Base-by-base conservation (phyloP, 2,113 vertebrate genomes). In the Leucopsar rothschildi region DNA sequence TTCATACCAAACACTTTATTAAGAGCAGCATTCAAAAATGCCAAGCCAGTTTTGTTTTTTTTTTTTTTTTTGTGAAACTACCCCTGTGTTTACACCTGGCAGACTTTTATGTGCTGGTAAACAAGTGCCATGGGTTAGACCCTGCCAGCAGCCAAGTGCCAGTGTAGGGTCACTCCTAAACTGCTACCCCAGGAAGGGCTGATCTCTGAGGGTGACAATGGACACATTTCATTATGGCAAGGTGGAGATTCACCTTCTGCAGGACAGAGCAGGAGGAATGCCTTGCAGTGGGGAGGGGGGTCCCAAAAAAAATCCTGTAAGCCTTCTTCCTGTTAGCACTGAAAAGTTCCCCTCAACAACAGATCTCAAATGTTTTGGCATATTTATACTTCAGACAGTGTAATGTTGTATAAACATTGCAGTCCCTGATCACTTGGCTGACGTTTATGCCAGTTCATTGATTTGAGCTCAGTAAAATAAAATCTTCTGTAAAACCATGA, bases 381-480 rank as follows among this genome's bases (percentile, higher is more conserved):
- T 22, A 35, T 86, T 63, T 50, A 3, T 75, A 13, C 13, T 82
- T 59, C 0, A 9, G 33, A 6, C 6, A 16, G 8, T 17, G 28
- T 47, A 57, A 44, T 64, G n/a, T 28, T 64, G 59, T 84, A 55
- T 92, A 89, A 89, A 71, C 15, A 20, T 14, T 49, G 23, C 35
- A 45, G 50, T 73, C 42, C 20, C 40, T 81, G 55, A 39, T 78
- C 70, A 52, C 49, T 44, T 79, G 73, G 27, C 21, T 91, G 40
- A 20, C 3, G 22, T 86, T 69, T 70, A 29, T 70, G 45, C 39
- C 42, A 23, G 10, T 53, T 91, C 55, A 91, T 72, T 82, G 33
- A n/a, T 75, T 40, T 56, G 56, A 76, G 29, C 40, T 87, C 53
- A 61, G 68, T 61, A 82, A 91, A 91, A 85, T 79, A 84, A 88